phyloP scores from a whole-genome alignment of 1,140 invertebrate genomes.

The Hylaeus anthracinus region DNA sequence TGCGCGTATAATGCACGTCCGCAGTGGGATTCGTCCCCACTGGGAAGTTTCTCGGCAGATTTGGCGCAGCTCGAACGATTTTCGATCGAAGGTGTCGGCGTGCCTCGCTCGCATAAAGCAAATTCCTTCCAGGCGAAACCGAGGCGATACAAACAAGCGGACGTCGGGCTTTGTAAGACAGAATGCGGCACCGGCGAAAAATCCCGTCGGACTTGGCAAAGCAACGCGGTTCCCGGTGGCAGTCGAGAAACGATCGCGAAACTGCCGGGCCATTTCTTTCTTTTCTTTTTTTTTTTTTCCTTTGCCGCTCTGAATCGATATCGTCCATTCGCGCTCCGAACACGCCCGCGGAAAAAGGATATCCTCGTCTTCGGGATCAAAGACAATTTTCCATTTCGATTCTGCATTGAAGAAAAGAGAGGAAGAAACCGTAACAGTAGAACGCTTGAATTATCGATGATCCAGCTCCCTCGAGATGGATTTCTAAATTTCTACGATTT shows the following conservation, averaged over 20 bases:
- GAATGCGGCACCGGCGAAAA: slow-evolving; percentile 30
- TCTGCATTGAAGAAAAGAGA: too few species aligned
- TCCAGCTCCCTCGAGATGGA: too few species aligned
- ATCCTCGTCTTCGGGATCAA: too few species aligned
- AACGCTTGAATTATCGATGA: too few species aligned
- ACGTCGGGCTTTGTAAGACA: not conserved
- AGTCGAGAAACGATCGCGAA: slow-evolving; percentile 28
- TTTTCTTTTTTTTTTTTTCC: not conserved
- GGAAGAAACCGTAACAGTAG: too few species aligned
- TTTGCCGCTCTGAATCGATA: slow-evolving; percentile 13
- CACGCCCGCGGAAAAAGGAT: not conserved
- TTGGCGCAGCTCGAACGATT: not conserved
- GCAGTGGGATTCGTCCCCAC: not conserved
- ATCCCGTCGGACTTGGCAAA: slow-evolving; percentile 34
- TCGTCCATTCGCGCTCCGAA: not conserved
- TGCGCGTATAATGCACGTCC: not conserved
- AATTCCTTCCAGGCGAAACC: not conserved
- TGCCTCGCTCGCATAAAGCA: not conserved
- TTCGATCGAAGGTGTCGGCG: not conserved
- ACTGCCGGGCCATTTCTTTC: slow-evolving; percentile 3
- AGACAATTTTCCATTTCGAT: too few species aligned
- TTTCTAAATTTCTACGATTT: too few species aligned
- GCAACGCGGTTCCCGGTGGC: not conserved
- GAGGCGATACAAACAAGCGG: not conserved
- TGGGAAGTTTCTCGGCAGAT: not conserved